A percentile compares a stretch with the other conserved stretches of the same genome.
These are phyloP conservation scores for Hirtodrosophila trivittata DNA, from an alignment of 2,888 invertebrate species.

Conservation along the genomic window DNA sequence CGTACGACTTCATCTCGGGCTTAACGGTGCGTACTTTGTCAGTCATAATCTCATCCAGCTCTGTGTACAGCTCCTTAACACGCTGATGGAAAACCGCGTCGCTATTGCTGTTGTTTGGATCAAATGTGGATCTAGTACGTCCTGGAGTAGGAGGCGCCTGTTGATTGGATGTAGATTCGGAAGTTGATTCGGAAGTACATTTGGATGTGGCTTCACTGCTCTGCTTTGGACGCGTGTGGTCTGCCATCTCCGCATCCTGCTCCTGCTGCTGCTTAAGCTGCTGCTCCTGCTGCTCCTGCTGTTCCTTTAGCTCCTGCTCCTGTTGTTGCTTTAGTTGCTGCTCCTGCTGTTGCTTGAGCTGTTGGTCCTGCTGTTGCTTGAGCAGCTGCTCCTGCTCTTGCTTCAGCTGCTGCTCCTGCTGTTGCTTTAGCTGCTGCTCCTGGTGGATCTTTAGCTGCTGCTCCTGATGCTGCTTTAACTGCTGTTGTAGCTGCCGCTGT, in stretches of 20 bases:
- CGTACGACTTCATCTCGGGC: slow-evolving; percentile 86
- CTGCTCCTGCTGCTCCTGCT: neutral
- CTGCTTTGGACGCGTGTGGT: slow-evolving; percentile 5
- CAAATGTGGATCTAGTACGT: slow-evolving; percentile 30
- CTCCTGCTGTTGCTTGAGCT: neutral
- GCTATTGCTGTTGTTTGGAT: slow-evolving; percentile 54
- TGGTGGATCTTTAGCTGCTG: slow-evolving; percentile 1
- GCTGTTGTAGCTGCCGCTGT: neutral
- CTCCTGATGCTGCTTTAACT: slow-evolving; percentile 1
- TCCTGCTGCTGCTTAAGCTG: slow-evolving; percentile 7
- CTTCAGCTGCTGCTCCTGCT: neutral
- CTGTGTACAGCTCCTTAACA: slow-evolving; percentile 68
- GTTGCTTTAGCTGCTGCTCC: neutral
- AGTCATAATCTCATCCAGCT: slow-evolving; percentile 63
- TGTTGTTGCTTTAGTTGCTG: neutral
- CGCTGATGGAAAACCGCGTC: slow-evolving; percentile 73
- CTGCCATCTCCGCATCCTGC: too few species aligned
- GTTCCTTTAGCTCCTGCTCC: neutral
- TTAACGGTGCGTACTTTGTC: slow-evolving; percentile 85
- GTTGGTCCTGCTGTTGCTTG: neutral
- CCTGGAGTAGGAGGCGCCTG: slow-evolving; percentile 1
- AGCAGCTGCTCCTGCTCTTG: neutral
- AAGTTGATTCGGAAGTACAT: neutral
- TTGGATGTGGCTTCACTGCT: neutral
- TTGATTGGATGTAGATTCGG: slow-evolving; percentile 25